Base-by-base conservation (phyloP, 2,113 vertebrate genomes). In the Pipra filicauda region DNA sequence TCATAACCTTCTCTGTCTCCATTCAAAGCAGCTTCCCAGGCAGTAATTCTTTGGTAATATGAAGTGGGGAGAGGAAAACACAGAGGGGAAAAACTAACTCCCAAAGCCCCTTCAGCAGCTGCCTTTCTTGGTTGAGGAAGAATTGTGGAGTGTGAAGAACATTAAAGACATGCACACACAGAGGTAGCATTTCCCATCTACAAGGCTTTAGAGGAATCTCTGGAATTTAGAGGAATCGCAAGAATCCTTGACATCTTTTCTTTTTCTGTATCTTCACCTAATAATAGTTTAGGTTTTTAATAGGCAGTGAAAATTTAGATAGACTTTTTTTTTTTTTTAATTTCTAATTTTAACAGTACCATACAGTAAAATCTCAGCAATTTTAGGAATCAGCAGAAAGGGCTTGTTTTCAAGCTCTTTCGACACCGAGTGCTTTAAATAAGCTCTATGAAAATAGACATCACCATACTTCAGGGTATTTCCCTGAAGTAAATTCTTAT, bases 161-260 rank as follows among this genome's bases (percentile, higher is more conserved):
- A 0, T 16, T 46, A 31, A 8, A 62, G 46, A 41, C 0, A 0
- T 28, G 23, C 5, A 3, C 14, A 30, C 10, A 35, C 5, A 80
- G 14, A 67, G 7, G 12, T 11, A 75, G 11, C 1, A 0, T 70
- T 91, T 41, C 15, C 19, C 16, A 39, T 4, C 2, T 55, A 0
- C 18, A 37, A 67, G 13, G 5, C 11, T 72, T 83, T 24, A 73
- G 22, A 52, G 5, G 1, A 61, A 5, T 46, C 39, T 54, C 26
- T 92, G 37, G 20, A 69, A 69, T 69, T 39, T 41, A 41, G 4
- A 48, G 17, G 12, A 83, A 48, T 62, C 48, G 43, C 12, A 12
- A 13, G 8, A 89, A 48, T 41, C 18, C 76, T 71, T 73, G 18
- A 27, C 4, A 7, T 35, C 1, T 37, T 84, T 51, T 71, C 8